phyloP scores from a whole-genome alignment of 2,888 invertebrate genomes.

The Netelia melanura region DNA sequence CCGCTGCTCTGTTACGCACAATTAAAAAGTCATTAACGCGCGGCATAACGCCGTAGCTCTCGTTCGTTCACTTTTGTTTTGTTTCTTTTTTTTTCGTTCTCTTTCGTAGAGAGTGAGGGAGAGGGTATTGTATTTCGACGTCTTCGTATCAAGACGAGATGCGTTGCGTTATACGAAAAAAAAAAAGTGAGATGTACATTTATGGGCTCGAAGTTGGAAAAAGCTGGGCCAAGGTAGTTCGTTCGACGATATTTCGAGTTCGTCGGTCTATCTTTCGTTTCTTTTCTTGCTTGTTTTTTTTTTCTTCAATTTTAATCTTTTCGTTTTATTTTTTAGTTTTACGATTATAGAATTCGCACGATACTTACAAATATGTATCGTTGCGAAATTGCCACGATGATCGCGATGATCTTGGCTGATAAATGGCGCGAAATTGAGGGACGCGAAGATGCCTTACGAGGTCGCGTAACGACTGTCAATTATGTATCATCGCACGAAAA shows the following conservation, averaged over 20 bases:
- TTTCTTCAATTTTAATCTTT: not conserved
- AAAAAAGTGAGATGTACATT: not conserved
- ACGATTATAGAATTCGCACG: not conserved
- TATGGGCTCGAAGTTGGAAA: not conserved
- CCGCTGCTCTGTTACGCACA: slow-evolving; percentile 51
- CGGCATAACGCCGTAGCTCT: not conserved
- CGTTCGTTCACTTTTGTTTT: not conserved
- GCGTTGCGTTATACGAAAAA: not conserved
- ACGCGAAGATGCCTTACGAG: slow-evolving; percentile 3
- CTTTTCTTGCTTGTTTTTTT: not conserved
- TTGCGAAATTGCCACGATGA: not conserved
- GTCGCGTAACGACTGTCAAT: slow-evolving; percentile 17
- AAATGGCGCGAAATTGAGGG: slow-evolving; percentile 11
- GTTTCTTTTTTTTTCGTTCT: too few relatives aligned
- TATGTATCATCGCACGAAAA: not conserved
- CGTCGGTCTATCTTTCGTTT: too few relatives aligned
- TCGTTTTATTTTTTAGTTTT: not conserved
- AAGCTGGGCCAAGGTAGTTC: not conserved
- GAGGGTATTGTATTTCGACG: not conserved
- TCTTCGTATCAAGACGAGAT: not conserved
- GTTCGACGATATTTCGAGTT: not conserved
- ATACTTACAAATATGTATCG: not conserved
- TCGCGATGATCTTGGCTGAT: slow-evolving; percentile 19
- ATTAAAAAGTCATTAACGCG: slow-evolving; percentile 56
- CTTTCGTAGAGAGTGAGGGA: too few relatives aligned